Conservation (phyloP, 2,797 vertebrate species). For the Caiman crocodilus region DNA sequence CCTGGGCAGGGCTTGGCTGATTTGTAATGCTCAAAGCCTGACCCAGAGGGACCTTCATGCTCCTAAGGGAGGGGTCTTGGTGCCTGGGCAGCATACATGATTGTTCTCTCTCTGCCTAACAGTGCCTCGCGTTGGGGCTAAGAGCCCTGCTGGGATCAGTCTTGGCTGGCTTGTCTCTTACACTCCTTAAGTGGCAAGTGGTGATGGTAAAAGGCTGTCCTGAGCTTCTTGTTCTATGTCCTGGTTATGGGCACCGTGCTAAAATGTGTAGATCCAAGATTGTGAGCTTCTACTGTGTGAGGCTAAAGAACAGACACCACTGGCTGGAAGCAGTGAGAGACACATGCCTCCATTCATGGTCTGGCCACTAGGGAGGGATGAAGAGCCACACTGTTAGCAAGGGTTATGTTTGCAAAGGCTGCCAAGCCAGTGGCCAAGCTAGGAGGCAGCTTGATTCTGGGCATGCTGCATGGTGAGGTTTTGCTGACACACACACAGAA, state of each 20-base stretch:
- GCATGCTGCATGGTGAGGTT: not conserved
- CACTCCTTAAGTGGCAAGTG: not conserved
- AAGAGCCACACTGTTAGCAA: not conserved
- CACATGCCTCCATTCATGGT: not conserved
- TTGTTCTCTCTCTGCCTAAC: not conserved
- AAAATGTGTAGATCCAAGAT: not conserved
- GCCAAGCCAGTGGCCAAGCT: not conserved
- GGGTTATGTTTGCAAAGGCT: not conserved
- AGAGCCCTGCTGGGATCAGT: not conserved
- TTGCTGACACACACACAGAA: not conserved
- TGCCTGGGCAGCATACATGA: too few species aligned
- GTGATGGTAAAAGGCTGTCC: not conserved
- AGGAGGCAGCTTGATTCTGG: not conserved
- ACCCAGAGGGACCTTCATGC: not conserved
- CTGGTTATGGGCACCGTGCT: not conserved
- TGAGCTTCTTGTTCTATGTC: not conserved
- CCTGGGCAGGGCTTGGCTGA: not conserved
- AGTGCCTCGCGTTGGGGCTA: not conserved
- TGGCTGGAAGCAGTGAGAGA: not conserved
- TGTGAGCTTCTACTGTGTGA: not conserved
- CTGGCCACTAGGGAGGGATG: not conserved
- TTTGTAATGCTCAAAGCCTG: not conserved
- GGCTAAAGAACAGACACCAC: not conserved
- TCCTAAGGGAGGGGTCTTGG: not conserved
- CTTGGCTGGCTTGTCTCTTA: not conserved